These are phyloP conservation scores for Tetramorium alpestre DNA, from an alignment of 1,140 invertebrate genomes.

Conservation along the genomic window DNA sequence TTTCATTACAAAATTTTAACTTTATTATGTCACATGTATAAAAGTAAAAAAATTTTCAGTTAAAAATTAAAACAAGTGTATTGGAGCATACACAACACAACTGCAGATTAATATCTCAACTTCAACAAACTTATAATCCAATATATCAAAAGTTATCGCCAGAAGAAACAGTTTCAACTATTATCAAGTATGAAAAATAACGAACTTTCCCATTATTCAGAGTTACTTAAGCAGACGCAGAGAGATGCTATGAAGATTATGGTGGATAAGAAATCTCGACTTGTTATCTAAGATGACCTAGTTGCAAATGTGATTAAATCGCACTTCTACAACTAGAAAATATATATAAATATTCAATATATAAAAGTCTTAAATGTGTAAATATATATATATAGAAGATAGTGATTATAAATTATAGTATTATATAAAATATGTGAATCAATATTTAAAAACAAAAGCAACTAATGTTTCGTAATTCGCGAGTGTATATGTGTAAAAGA, in stretches of 20 bases:
- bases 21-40: not conserved
- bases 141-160: constrained; percentile 13
- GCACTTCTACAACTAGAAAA: not conserved
- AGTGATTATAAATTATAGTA: not conserved
- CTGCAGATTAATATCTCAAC: constrained; percentile 30
- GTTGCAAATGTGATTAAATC: constrained; percentile 21
- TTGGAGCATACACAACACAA: not conserved
- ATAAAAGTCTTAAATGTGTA: not conserved
- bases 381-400: not conserved
- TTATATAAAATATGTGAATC: not conserved
- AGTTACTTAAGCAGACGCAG: constrained; percentile 24
- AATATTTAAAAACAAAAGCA: not conserved
- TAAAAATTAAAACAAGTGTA: not conserved
- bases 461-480: not conserved
- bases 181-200: constrained; percentile 44
- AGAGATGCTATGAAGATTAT: constrained; percentile 18
- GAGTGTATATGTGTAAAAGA: not conserved
- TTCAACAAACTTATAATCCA: constrained; percentile 25
- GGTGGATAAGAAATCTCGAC: not conserved
- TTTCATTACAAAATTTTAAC: not conserved
- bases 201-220: constrained; percentile 33
- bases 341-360: not conserved
- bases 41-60: not conserved
- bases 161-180: constrained; percentile 36
- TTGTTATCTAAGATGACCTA: constrained; percentile 14